A percentile compares a stretch with the other conserved stretches of the same genome.
Evolutionary conservation across 2,797 vertebrate species (phyloP).

Genomic region (Melanotaenia parkinsoni): DNA sequence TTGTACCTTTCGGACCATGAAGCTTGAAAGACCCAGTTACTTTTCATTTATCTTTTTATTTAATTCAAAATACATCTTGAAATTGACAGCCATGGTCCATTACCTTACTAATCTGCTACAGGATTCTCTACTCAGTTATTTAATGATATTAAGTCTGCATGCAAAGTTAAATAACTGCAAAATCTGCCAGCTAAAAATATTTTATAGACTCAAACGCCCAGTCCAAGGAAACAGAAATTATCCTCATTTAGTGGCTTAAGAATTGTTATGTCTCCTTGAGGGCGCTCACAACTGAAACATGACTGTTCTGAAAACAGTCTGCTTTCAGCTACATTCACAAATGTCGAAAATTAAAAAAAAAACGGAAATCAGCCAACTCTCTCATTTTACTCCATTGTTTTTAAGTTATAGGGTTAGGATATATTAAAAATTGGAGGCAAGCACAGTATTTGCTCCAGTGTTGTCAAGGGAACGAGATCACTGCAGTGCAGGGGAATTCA

Average conservation of each 20-base stretch:
- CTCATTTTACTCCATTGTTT: conserved; percentile 47
- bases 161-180: conserved; percentile 31
- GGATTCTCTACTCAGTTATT: conserved; percentile 17
- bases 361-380: conserved; percentile 57
- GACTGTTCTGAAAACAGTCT: conserved; percentile 22
- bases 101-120: conserved; percentile 27
- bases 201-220: conserved; percentile 18
- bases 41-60: conserved; percentile 19
- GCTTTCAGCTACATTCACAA: conserved; percentile 30
- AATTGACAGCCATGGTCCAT: conserved; percentile 24
- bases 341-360: conserved; percentile 60
- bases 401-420: conserved; percentile 40
- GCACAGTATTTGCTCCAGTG: conserved; percentile 43
- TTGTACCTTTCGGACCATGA: conserved; percentile 38
- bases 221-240: conserved; percentile 27
- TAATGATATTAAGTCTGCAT: conserved; percentile 29
- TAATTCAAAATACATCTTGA: conserved; percentile 21
- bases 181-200: conserved; percentile 6
- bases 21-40: conserved; percentile 41
- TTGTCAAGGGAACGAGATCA: conserved; percentile 70
- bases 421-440: conserved; percentile 42
- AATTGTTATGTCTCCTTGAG: conserved; percentile 19
- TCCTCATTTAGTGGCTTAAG: conserved; percentile 34
- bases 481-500: conserved; percentile 72
- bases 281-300: conserved; percentile 24